Percentiles rank a stretch among this genome's conserved stretches.
These are phyloP conservation scores for Cephus pulcher DNA, from an alignment of 2,888 invertebrate species.

Conservation along the genomic window DNA sequence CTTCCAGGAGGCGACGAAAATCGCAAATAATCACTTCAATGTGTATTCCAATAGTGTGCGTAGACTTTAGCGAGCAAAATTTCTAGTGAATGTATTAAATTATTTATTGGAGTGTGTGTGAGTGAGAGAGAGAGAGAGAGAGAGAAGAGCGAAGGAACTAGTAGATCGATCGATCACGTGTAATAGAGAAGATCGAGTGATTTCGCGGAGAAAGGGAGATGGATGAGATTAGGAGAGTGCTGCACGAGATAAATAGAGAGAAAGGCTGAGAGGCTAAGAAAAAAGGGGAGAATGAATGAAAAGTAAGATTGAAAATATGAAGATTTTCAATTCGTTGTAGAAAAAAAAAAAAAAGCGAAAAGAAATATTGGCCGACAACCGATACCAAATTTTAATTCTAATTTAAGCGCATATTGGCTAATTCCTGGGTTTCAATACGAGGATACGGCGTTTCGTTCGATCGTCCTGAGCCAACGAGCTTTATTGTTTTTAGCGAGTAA, in stretches of 20 bases:
- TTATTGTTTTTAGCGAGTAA: not conserved
- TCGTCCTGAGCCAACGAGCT: not conserved
- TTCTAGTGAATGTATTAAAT: constrained; percentile 25
- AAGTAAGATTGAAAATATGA: too few relatives aligned
- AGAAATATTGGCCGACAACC: constrained; percentile 12
- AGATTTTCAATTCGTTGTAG: constrained; percentile 13
- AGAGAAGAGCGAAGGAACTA: too few relatives aligned
- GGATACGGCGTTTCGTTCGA: not conserved
- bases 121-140: too few relatives aligned
- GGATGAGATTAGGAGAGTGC: too few relatives aligned
- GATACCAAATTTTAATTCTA: constrained; percentile 23
- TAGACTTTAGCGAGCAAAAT: constrained; percentile 21
- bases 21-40: constrained; percentile 15
- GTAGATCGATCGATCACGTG: too few relatives aligned
- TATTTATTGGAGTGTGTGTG: constrained; percentile 11
- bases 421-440: not conserved
- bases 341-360: too few relatives aligned
- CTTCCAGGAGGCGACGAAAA: not conserved
- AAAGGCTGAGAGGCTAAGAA: too few relatives aligned
- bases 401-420: constrained; percentile 13
- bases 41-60: constrained; percentile 24
- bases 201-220: too few relatives aligned
- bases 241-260: too few relatives aligned
- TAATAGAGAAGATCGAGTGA: too few relatives aligned
- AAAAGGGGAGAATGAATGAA: too few relatives aligned